Base-by-base conservation (phyloP, 1,140 invertebrate genomes). In the Venturia canescens region DNA sequence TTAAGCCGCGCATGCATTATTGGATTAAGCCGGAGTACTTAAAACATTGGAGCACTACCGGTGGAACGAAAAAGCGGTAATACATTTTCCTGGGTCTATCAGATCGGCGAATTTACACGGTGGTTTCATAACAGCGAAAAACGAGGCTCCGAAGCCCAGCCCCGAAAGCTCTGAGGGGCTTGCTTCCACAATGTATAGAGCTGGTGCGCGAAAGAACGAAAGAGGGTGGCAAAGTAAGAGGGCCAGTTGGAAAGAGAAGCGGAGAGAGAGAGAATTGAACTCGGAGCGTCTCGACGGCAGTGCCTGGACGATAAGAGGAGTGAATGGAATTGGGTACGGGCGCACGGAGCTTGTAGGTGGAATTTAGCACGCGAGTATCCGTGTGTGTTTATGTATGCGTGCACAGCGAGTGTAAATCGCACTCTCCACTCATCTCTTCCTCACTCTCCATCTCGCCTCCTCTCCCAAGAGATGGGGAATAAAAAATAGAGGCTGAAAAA, bases 191-290 rank as follows among this genome's bases (percentile, higher is more conserved):
- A 63, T 27, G 27, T 63, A 63, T 63, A 63, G 60, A 63, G 3
- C 60, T 63, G 60, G 16, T 44, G 38, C 38, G 60, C 38, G 60
- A 63, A 63, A 63, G 26, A 63, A 66, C 57, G 53, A 72, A 80
- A 84, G 76, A 75, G 66, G 29, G 50, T 44, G 48, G 38, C 31
- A 63, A 76, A 69, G 16, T 21, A 74, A 67, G 23, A 60, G 23
- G n/a, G 57, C 29, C n/a, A n/a, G n/a, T n/a, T n/a, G n/a, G n/a
- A 38, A 29, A 16, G 57, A 53, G 31, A 71, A 29, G 23, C 23
- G 53, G 21, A 38, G 31, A 27, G 13, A 26, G 21, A 48, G 7
- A 70, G 26, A 76, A 66, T 44, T 26, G 57, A 71, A 53, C 50
- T 11, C 21, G 34, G 15, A 63, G 53, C n/a, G 60, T 63, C 60